Percentiles rank a stretch among this genome's conserved stretches.
Evolutionary conservation across 2,113 vertebrate genomes (phyloP).

Genomic region (Suricata suricatta): DNA sequence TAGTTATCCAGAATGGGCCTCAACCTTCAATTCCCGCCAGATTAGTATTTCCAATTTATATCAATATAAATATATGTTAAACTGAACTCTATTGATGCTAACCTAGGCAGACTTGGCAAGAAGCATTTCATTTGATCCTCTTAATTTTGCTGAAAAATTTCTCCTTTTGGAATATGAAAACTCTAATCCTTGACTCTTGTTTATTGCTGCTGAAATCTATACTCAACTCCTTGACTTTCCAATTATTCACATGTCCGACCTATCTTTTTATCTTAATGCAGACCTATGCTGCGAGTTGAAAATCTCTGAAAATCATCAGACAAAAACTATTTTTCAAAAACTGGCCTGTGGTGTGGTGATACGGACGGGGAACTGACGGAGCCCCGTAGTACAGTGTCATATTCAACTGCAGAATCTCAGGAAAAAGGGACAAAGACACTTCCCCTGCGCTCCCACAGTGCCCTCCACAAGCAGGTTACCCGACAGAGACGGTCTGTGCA

Average conservation of each 20-base stretch:
- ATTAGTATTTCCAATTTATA: not conserved
- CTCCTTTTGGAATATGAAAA: not conserved
- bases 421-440: not conserved
- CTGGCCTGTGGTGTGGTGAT: not conserved
- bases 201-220: not conserved
- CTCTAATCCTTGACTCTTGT: not conserved
- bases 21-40: not conserved
- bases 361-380: not conserved
- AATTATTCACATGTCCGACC: not conserved
- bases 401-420: not conserved
- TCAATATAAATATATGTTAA: not conserved
- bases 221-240: not conserved
- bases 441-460: not conserved
- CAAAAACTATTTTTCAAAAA: constrained; percentile 37
- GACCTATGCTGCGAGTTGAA: not conserved
- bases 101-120: not conserved
- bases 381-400: not conserved
- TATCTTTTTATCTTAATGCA: constrained; percentile 12
- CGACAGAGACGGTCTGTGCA: not conserved
- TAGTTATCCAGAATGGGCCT: not conserved
- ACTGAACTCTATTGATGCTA: not conserved
- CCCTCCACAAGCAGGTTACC: not conserved
- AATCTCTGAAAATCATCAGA: constrained; percentile 11
- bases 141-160: constrained; percentile 26
- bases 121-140: constrained; percentile 17